These are phyloP conservation scores for Carassius carassius DNA, from an alignment of 2,113 vertebrate species.

Conservation along the genomic window DNA sequence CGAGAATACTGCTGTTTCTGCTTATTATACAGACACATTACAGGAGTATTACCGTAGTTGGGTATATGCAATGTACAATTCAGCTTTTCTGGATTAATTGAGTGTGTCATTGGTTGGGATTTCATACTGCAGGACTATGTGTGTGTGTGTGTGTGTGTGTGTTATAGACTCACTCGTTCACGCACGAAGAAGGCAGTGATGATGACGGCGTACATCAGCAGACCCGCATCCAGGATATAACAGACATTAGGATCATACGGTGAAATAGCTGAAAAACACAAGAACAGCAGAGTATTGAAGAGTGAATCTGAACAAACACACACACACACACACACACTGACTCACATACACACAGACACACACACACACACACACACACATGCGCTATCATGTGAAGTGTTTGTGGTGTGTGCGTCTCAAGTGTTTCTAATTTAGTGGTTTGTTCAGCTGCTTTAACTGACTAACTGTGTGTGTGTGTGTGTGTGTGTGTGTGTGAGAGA, in stretches of 20 bases:
- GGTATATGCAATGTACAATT: too few relatives aligned
- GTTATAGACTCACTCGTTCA: slow-evolving; percentile 75
- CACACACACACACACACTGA: too few relatives aligned
- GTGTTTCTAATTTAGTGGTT: slow-evolving; percentile 59
- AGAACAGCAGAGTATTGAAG: neutral
- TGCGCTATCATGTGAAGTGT: neutral
- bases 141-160: neutral
- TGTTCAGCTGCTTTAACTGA: slow-evolving; percentile 59
- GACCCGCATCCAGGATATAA: slow-evolving; percentile 86
- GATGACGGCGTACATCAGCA: slow-evolving; percentile 83
- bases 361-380: neutral
- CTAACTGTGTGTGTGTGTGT: slow-evolving; percentile 35
- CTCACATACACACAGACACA: too few relatives aligned
- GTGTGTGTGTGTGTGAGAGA: neutral
- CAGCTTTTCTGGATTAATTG: too few relatives aligned
- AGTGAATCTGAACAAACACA: neutral
- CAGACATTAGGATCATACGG: slow-evolving; percentile 81
- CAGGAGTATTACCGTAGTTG: too few relatives aligned
- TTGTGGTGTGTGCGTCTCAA: slow-evolving; percentile 47
- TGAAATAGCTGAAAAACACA: neutral
- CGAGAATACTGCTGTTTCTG: too few relatives aligned
- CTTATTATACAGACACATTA: too few relatives aligned
- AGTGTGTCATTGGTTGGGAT: too few relatives aligned
- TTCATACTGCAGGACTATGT: too few relatives aligned
- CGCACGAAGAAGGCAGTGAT: slow-evolving; percentile 85